phyloP scores from a whole-genome alignment of 2,113 vertebrate genomes.

The Mus musculus region GRCm39 chr3:89375001-89375500 shows the following conservation, averaged over 20 bases:
- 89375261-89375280: neutral
- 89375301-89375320: neutral
- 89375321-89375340: neutral
- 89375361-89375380: neutral
- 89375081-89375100: neutral
- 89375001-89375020: neutral
- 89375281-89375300: neutral
- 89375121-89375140: neutral
- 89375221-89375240: neutral
- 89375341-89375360: neutral
- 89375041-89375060: neutral
- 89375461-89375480: neutral
- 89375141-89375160: neutral
- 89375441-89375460: accelerated
- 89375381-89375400: neutral
- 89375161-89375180: neutral
- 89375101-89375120: too few species aligned
- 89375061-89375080: neutral
- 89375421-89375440: neutral
- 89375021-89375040: accelerated
- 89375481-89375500: accelerated
- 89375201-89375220: neutral
- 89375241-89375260: accelerated
- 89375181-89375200: neutral
- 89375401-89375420: neutral